Evolutionary conservation across 2,113 vertebrate species (phyloP).

Genomic region (Aegithalos caudatus): DNA sequence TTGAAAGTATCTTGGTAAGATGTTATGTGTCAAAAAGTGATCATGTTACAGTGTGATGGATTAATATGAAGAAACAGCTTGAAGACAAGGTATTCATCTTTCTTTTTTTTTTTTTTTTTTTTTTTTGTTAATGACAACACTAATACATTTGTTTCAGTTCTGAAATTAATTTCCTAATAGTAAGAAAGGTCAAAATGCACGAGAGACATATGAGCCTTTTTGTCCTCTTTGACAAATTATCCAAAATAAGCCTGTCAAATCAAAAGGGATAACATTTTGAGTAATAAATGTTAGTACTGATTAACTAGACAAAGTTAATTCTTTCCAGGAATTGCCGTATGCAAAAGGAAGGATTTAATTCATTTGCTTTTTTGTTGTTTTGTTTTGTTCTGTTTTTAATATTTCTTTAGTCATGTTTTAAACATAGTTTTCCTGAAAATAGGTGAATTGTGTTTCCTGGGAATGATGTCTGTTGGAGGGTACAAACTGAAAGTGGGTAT

Average conservation of each 20-base stretch:
- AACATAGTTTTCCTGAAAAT: neutral
- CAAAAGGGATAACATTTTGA: slow-evolving; percentile 79
- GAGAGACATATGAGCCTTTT: slow-evolving; percentile 84
- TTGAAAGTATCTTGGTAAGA: slow-evolving; percentile 67
- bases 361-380: neutral
- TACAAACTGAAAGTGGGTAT: neutral
- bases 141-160: slow-evolving; percentile 93
- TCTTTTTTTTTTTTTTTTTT: neutral
- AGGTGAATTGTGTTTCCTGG: neutral
- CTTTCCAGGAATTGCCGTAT: slow-evolving; percentile 75
- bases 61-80: slow-evolving; percentile 77
- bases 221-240: slow-evolving; percentile 97
- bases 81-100: slow-evolving; percentile 88
- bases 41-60: slow-evolving; percentile 73
- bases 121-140: slow-evolving; percentile 79
- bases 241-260: slow-evolving; percentile 90
- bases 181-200: slow-evolving; percentile 94
- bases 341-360: slow-evolving; percentile 73
- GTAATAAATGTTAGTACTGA: slow-evolving; percentile 87
- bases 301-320: slow-evolving; percentile 91
- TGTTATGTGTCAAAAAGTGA: slow-evolving; percentile 65
- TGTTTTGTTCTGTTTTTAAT: neutral
- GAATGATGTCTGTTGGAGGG: neutral
- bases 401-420: neutral
- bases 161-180: slow-evolving; percentile 97